phyloP scores from a whole-genome alignment of 2,888 invertebrate genomes.

The Pimpla rufipes region DNA sequence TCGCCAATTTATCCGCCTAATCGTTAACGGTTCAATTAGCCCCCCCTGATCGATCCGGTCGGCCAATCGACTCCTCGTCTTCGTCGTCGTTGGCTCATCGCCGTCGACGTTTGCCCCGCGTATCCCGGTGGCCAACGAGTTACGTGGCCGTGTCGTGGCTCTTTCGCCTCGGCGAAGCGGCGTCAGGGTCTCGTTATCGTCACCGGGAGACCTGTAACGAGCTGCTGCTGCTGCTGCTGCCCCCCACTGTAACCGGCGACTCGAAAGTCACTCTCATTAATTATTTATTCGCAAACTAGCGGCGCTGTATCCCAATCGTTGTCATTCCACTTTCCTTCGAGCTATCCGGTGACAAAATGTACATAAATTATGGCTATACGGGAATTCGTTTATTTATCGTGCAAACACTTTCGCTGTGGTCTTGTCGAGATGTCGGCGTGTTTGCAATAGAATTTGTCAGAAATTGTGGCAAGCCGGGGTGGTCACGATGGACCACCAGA shows the following conservation, averaged over 20 bases:
- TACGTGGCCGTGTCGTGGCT: conserved; percentile 29
- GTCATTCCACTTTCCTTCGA: conserved; percentile 18
- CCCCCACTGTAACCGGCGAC: conserved; percentile 51
- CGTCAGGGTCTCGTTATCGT: conserved; percentile 56
- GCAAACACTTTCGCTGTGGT: neutral
- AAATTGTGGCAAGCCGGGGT: neutral
- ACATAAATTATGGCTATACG: conserved; percentile 18
- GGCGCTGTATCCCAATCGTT: conserved; percentile 13
- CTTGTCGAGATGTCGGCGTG: neutral
- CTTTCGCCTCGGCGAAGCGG: conserved; percentile 9
- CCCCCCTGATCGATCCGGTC: conserved; percentile 65
- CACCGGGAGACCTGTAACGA: conserved; percentile 47
- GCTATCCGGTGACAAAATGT: conserved; percentile 6
- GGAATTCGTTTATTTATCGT: neutral
- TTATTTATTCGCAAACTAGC: conserved; percentile 55
- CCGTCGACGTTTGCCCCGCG: conserved; percentile 36
- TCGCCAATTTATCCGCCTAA: conserved; percentile 66
- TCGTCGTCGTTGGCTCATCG: conserved; percentile 37
- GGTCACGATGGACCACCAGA: neutral
- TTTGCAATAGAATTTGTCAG: too few species aligned
- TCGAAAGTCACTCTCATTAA: conserved; percentile 59
- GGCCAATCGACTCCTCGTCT: neutral
- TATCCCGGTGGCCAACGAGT: conserved; percentile 47
- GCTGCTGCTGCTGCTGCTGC: neutral
- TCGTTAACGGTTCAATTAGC: conserved; percentile 72